These are phyloP conservation scores for Sphaeramia orbicularis DNA, from an alignment of 2,797 vertebrate genomes.

Conservation along the genomic window DNA sequence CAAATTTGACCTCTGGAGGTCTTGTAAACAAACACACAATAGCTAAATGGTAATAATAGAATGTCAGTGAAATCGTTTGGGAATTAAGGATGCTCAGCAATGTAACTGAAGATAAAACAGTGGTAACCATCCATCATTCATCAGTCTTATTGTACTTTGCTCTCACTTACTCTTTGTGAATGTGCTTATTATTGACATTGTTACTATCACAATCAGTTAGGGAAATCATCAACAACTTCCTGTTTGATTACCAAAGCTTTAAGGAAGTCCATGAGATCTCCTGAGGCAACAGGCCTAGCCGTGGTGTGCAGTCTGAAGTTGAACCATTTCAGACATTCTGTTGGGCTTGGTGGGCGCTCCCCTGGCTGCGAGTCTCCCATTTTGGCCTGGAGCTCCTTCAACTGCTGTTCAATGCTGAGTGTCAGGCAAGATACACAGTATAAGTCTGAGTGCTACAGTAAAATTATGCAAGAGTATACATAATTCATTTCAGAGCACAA, in stretches of 20 bases:
- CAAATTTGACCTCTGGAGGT: not conserved
- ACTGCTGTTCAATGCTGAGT: constrained; percentile 89
- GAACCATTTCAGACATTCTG: constrained; percentile 90
- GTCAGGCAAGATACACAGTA: constrained; percentile 24
- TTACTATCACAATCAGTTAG: not conserved
- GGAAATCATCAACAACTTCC: not conserved
- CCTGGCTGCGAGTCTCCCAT: constrained; percentile 82
- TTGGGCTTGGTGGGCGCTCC: constrained; percentile 83
- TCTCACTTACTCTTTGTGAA: constrained; percentile 7
- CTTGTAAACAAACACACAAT: constrained; percentile 26
- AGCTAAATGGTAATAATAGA: constrained; percentile 7
- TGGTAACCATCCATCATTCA: not conserved
- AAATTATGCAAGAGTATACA: not conserved
- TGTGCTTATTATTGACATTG: not conserved
- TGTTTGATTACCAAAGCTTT: constrained; percentile 88
- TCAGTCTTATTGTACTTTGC: constrained; percentile 6
- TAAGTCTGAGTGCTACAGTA: constrained; percentile 7
- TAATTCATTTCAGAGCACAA: constrained; percentile 1
- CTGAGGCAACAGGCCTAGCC: constrained; percentile 78
- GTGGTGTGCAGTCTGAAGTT: constrained; percentile 77
- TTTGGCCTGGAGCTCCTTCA: constrained; percentile 89
- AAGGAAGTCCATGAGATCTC: constrained; percentile 90
- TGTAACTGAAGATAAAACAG: not conserved
- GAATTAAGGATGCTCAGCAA: constrained; percentile 6
- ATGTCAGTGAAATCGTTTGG: constrained; percentile 8